Evolutionary conservation across 2,113 vertebrate genomes (phyloP).

Genomic region (Clinocottus analis): DNA sequence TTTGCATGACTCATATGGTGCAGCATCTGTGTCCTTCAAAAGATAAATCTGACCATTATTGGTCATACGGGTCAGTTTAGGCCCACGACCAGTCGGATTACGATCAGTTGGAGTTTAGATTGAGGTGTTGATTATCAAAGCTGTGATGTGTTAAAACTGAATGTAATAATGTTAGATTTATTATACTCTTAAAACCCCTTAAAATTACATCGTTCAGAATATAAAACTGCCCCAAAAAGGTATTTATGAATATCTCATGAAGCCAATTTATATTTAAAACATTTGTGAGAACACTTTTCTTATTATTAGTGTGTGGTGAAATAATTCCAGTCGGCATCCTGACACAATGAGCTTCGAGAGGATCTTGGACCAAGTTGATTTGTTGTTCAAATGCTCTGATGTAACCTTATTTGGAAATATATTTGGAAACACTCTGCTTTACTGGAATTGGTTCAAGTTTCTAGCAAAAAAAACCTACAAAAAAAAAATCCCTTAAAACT

Average conservation of each 20-base stretch:
- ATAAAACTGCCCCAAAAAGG: not conserved
- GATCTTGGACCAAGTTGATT: not conserved
- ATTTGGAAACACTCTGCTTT: too few relatives aligned
- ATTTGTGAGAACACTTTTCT: not conserved
- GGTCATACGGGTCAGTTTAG: conserved; percentile 42
- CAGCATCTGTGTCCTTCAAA: conserved; percentile 64
- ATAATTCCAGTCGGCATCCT: too few relatives aligned
- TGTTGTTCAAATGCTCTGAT: not conserved
- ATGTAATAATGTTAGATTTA: not conserved
- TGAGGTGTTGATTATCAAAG: conserved; percentile 1
- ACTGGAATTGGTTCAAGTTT: too few relatives aligned
- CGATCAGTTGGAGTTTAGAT: conserved; percentile 17
- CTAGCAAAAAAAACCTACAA: too few relatives aligned
- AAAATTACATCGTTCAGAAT: not conserved
- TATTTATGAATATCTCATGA: not conserved
- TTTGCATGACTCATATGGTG: conserved; percentile 63
- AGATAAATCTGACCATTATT: conserved; percentile 55
- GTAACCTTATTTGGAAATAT: too few relatives aligned
- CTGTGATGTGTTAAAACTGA: not conserved
- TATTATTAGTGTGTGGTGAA: not conserved
- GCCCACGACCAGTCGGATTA: not conserved
- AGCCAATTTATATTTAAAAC: not conserved
- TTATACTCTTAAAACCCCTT: not conserved
- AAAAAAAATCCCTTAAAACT: too few relatives aligned
- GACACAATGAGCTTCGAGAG: not conserved